phyloP scores from a whole-genome alignment of 2,113 vertebrate genomes.

The Origma solitaria region DNA sequence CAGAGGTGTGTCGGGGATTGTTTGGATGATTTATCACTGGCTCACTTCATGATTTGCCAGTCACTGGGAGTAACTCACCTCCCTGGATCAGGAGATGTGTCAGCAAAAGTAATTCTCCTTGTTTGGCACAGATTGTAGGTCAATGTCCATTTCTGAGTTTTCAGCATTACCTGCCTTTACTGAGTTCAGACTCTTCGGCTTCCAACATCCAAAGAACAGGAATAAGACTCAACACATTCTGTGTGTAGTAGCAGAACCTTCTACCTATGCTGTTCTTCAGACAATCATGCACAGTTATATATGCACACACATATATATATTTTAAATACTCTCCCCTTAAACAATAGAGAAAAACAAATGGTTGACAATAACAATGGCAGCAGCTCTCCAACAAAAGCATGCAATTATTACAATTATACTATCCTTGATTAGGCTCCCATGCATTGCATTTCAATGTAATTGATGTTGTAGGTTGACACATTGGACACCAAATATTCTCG shows the following conservation, averaged over 20 bases:
- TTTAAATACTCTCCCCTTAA: constrained; percentile 72
- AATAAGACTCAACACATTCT: constrained; percentile 4
- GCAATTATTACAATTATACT: constrained; percentile 90
- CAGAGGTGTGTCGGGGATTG: not conserved
- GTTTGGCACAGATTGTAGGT: not conserved
- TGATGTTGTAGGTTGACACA: constrained; percentile 92
- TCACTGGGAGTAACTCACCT: not conserved
- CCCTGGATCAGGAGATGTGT: not conserved
- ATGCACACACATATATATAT: constrained; percentile 65
- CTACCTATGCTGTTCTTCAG: constrained; percentile 75
- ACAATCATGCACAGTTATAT: constrained; percentile 60
- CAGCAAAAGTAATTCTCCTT: not conserved
- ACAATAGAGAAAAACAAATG: constrained; percentile 87
- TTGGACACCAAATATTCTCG: constrained; percentile 90
- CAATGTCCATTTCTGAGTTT: not conserved
- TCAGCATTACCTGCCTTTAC: not conserved
- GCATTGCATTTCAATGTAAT: constrained; percentile 90
- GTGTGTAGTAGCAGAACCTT: constrained; percentile 28
- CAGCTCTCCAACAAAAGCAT: constrained; percentile 85
- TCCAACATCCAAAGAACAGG: not conserved
- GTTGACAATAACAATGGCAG: constrained; percentile 85
- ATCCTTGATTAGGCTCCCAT: constrained; percentile 88
- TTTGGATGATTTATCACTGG: not conserved
- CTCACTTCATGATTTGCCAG: not conserved
- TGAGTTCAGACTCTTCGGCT: not conserved